Conservation (phyloP, 2,113 vertebrate genomes). For the Craseonycteris thonglongyai region DNA sequence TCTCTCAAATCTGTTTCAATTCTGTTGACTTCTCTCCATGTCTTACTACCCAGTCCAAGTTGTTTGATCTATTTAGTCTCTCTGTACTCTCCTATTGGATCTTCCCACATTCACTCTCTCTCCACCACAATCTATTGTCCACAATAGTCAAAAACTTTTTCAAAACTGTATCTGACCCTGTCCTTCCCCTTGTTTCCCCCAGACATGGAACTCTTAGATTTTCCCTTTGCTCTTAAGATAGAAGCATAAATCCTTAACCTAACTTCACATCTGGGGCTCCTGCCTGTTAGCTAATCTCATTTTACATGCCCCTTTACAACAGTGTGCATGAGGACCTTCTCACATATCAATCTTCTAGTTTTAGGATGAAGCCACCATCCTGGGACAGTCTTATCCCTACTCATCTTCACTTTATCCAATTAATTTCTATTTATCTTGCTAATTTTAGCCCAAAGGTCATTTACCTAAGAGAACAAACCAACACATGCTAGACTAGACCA, state of each 20-base stretch:
- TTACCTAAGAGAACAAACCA: background rate
- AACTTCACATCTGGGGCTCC: background rate
- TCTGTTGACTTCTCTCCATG: background rate
- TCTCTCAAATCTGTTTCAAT: background rate
- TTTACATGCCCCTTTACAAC: background rate
- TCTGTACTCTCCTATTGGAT: background rate
- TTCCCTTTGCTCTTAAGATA: background rate
- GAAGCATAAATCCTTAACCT: background rate
- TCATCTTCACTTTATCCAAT: background rate
- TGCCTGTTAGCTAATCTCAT: background rate
- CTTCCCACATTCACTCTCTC: background rate
- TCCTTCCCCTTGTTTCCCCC: rapidly evolving
- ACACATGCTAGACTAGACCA: background rate
- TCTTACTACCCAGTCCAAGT: background rate
- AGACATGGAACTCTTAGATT: background rate
- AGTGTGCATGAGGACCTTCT: background rate
- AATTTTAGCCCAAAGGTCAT: background rate
- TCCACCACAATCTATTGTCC: background rate
- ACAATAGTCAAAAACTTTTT: background rate
- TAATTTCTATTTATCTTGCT: background rate
- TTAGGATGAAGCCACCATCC: background rate
- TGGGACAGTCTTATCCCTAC: background rate
- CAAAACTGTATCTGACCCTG: background rate
- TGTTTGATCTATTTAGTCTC: background rate
- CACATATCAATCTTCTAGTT: background rate